These are phyloP conservation scores for Argyra leucocephala DNA, from an alignment of 2,888 invertebrate genomes.

Conservation along the genomic window DNA sequence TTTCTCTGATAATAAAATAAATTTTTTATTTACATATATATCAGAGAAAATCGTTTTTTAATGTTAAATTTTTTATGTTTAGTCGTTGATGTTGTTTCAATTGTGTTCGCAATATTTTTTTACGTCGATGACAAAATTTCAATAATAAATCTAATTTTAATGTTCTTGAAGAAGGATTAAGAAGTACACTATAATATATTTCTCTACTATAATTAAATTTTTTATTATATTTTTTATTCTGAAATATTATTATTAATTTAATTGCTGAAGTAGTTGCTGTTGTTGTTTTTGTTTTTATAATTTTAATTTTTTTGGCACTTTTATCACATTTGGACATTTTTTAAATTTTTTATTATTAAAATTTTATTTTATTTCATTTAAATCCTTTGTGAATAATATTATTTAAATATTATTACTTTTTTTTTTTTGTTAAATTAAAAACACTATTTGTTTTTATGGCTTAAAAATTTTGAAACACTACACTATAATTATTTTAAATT, in stretches of 20 bases:
- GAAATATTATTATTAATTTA: slow-evolving; percentile 7
- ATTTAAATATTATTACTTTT: neutral
- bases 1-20: no score
- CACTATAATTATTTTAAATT: neutral
- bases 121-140: slow-evolving; percentile 7
- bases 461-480: neutral
- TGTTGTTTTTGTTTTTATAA: neutral
- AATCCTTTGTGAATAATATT: neutral
- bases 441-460: neutral
- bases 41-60: no score
- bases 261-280: no score
- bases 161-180: neutral
- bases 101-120: neutral
- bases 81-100: no score
- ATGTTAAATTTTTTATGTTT: no score
- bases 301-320: slow-evolving; percentile 22
- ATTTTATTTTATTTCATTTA: slow-evolving; percentile 12
- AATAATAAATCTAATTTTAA: slow-evolving; percentile 17
- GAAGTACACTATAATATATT: neutral
- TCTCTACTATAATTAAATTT: slow-evolving; percentile 14
- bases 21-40: no score
- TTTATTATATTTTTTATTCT: slow-evolving; percentile 12
- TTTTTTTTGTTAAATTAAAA: neutral
- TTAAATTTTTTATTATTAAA: slow-evolving; percentile 14
- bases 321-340: slow-evolving; percentile 25